phyloP scores from a whole-genome alignment of 2,888 invertebrate species.

The Isotomurus palustris region DNA sequence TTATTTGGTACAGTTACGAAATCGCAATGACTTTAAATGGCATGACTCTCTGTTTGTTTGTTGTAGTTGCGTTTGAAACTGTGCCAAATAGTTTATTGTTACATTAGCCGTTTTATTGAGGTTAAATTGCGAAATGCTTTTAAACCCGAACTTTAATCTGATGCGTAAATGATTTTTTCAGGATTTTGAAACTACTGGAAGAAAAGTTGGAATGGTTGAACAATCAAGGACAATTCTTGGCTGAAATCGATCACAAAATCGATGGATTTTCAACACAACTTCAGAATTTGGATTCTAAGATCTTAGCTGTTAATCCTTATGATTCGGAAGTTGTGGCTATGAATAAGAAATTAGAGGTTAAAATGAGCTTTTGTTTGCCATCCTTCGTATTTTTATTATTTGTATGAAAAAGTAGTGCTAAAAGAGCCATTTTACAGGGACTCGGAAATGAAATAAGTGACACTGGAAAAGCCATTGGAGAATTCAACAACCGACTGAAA shows the following conservation, averaged over 20 bases:
- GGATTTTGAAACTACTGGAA: constrained; percentile 74
- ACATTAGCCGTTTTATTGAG: too few species aligned
- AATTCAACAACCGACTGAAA: constrained; percentile 38
- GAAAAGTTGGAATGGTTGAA: constrained; percentile 69
- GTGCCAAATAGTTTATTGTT: too few species aligned
- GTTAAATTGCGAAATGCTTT: too few species aligned
- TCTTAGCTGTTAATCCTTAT: constrained; percentile 70
- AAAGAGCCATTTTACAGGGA: constrained; percentile 21
- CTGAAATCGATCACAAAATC: constrained; percentile 65
- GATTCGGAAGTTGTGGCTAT: constrained; percentile 65
- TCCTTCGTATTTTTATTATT: not conserved
- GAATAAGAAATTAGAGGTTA: constrained; percentile 58
- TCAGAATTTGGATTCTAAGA: constrained; percentile 62
- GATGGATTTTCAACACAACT: constrained; percentile 65
- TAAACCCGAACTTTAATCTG: too few species aligned
- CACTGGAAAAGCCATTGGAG: constrained; percentile 28
- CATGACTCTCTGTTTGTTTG: too few species aligned
- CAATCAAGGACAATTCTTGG: constrained; percentile 71
- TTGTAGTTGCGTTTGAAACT: too few species aligned
- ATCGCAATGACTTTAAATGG: too few species aligned
- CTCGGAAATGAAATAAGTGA: constrained; percentile 28
- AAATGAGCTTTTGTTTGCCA: too few species aligned
- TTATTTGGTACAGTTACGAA: too few species aligned
- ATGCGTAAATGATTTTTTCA: constrained; percentile 49
- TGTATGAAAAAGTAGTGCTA: not conserved